These are phyloP conservation scores for Drosophila saltans DNA, from an alignment of 1,140 invertebrate genomes.

Conservation along the genomic window DNA sequence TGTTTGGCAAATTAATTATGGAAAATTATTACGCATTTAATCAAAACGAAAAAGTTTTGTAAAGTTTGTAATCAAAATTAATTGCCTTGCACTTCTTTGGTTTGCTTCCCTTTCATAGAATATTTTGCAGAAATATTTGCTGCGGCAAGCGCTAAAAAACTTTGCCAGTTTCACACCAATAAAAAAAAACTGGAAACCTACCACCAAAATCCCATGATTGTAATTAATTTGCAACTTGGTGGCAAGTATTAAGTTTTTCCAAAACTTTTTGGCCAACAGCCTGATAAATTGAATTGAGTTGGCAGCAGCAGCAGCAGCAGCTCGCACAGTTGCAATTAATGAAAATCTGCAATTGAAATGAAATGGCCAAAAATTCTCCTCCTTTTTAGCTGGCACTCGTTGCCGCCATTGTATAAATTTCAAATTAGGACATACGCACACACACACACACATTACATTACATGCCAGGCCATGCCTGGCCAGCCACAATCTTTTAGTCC, in stretches of 20 bases:
- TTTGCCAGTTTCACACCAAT: slow-evolving; percentile 4
- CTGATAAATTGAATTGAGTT: slow-evolving; percentile 63
- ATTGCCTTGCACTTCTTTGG: neutral
- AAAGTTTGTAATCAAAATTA: slow-evolving; percentile 15
- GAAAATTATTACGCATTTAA: slow-evolving; percentile 6
- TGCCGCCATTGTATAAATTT: slow-evolving; percentile 38
- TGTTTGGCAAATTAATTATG: neutral
- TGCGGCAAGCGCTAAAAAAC: slow-evolving; percentile 31
- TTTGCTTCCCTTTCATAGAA: neutral
- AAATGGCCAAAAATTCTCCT: neutral
- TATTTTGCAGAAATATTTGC: neutral
- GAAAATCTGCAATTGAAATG: slow-evolving; percentile 61
- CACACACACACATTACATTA: neutral
- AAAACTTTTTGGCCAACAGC: slow-evolving; percentile 37
- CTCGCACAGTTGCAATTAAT: slow-evolving; percentile 55
- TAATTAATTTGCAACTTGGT: slow-evolving; percentile 48
- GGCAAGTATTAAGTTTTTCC: slow-evolving; percentile 4
- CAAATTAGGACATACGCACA: slow-evolving; percentile 29
- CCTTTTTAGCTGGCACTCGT: neutral
- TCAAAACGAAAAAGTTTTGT: slow-evolving; percentile 3
- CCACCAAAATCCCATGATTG: slow-evolving; percentile 28
- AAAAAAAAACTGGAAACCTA: neutral
- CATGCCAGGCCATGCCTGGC: neutral
- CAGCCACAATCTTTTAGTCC: neutral
- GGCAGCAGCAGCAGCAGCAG: neutral